These are phyloP conservation scores for Scelioninae gen. 1 DNA, from an alignment of 2,888 invertebrate genomes.

Conservation along the genomic window DNA sequence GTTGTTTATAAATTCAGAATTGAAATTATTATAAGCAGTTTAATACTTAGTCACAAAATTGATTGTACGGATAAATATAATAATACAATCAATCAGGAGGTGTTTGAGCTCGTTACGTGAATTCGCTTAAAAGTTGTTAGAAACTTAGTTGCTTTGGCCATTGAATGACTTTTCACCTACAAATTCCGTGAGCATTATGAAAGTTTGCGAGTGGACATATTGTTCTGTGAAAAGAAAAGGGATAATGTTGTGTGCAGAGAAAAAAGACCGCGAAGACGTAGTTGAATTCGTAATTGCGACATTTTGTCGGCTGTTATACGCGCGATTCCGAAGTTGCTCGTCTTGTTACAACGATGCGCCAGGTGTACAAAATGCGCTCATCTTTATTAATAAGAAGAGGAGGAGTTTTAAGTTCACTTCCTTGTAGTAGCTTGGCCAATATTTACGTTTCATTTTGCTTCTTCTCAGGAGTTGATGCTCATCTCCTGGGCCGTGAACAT, in stretches of 20 bases:
- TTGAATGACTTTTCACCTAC: slow-evolving; percentile 44
- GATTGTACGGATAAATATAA: slow-evolving; percentile 9
- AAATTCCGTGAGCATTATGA: slow-evolving; percentile 34
- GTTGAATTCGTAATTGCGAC: too few species aligned
- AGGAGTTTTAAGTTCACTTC: slow-evolving; percentile 76
- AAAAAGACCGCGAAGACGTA: too few species aligned
- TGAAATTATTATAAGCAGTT: too few species aligned
- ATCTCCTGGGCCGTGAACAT: slow-evolving; percentile 60
- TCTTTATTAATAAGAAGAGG: slow-evolving; percentile 79
- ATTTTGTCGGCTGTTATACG: too few species aligned
- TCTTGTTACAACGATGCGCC: too few species aligned
- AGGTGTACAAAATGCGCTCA: slow-evolving; percentile 77
- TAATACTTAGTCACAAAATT: too few species aligned
- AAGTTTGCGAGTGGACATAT: slow-evolving; percentile 42
- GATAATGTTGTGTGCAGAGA: too few species aligned
- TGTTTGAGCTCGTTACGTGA: not conserved
- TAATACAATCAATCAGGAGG: too few species aligned
- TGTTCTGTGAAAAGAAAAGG: too few species aligned
- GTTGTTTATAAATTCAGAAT: too few species aligned
- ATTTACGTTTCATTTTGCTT: slow-evolving; percentile 81
- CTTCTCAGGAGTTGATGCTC: slow-evolving; percentile 73
- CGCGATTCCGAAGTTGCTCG: too few species aligned
- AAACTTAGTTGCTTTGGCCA: slow-evolving; percentile 5
- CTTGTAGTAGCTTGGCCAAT: slow-evolving; percentile 76
- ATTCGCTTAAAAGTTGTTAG: slow-evolving; percentile 16